A percentile compares a stretch with the other conserved stretches of the same genome.
Conservation (phyloP, 2,888 invertebrate genomes). For the Leptinotarsa rubiginosa region DNA sequence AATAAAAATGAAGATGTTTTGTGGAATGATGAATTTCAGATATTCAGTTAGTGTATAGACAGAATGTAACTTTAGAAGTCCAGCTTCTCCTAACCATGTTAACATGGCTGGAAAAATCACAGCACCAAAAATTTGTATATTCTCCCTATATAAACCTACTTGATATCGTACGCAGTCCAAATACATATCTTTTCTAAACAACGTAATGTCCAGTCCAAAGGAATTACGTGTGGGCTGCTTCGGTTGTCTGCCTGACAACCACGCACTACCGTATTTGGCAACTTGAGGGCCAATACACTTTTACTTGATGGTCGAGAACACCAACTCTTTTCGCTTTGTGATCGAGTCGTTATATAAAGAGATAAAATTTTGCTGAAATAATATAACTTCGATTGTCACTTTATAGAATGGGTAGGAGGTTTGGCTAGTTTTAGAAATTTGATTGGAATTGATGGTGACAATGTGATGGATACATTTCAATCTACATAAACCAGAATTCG, state of each 20-base stretch:
- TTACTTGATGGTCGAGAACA: conserved; percentile 37
- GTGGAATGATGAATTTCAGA: no score
- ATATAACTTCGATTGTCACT: neutral
- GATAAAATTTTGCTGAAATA: neutral
- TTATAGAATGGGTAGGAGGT: neutral
- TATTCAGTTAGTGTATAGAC: no score
- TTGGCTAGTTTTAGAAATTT: neutral
- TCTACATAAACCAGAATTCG: no score
- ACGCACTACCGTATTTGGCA: conserved; percentile 46
- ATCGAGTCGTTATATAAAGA: neutral
- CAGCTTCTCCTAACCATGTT: no score
- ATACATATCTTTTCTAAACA: neutral
- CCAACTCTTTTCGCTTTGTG: conserved; percentile 31
- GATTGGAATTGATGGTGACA: no score
- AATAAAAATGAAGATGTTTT: no score
- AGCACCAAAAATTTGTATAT: neutral
- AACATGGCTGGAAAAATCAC: no score
- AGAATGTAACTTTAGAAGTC: no score
- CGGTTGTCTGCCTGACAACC: conserved; percentile 38
- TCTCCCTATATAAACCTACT: neutral
- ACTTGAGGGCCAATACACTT: conserved; percentile 48
- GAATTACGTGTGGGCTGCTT: conserved; percentile 36
- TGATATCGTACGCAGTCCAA: neutral
- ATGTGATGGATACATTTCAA: no score
- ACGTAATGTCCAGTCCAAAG: conserved; percentile 11